Base-by-base conservation (phyloP, 1,140 invertebrate genomes). In the Zaprionus camerounensis region DNA sequence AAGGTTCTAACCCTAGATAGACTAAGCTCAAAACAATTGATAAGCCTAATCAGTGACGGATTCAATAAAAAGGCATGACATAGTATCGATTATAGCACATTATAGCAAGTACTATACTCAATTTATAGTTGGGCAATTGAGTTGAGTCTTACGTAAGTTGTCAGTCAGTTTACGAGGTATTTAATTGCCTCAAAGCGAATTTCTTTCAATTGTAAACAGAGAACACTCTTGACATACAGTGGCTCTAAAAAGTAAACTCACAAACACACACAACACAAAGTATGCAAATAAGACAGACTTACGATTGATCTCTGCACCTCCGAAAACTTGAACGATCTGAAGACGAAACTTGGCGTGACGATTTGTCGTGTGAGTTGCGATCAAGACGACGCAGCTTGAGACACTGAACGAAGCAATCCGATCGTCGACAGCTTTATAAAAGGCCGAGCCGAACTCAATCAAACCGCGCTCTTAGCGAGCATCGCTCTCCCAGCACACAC, bases 331-430 rank as follows among this genome's bases (percentile, higher is more conserved):
- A 78, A 82, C 41, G 41, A 46, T 17, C 71, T 41, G 57, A 38
- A 24, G 53, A 28, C 26, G 22, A 24, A 55, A 55, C 51, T 11
- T 51, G 68, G 69, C 62, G 72, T 41, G 63, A 15, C 38, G 67
- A 56, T 36, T 63, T 15, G 38, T 49, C 12, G 46, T 38, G 24
- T 55, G 44, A 68, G 31, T 22, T 83, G 46, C 58, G 71, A 80
- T 63, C 77, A 22, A 55, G 74, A 67, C 74, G 31, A 65, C 46
- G 31, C 65, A 53, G 73, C 64, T 78, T 68, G 64, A 83, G 77
- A 88, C 80, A 87, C 84, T 87, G 78, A 78, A 78, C 74, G 64
- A 81, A 78, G 81, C 71, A 49, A 62, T 46, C 70, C 82, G 77
- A 72, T 78, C 58, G 74, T 46, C 68, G 69, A 67, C 12, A 71